Percentiles rank a stretch among this genome's conserved stretches.
Conservation (phyloP, 1,140 invertebrate species). For the Aethina tumida region DNA sequence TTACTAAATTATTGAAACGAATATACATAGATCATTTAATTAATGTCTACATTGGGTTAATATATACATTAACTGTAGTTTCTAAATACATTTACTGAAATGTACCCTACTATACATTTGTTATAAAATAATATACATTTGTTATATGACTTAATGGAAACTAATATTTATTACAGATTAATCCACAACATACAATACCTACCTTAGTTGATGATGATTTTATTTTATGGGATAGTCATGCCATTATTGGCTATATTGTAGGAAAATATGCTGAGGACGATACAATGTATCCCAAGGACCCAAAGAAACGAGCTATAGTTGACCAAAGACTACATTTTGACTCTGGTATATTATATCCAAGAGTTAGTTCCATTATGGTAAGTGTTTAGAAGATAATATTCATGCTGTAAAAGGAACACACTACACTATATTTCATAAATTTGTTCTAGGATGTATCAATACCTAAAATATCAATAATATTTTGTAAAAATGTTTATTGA, state of each 20-base stretch:
- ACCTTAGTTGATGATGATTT: conserved; percentile 55
- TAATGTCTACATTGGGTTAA: too few species aligned
- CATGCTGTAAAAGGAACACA: background rate
- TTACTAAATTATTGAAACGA: too few species aligned
- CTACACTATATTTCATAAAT: background rate
- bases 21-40: too few species aligned
- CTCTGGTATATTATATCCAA: conserved; percentile 39
- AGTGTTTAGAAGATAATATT: conserved; percentile 18
- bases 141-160: background rate
- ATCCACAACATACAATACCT: conserved; percentile 59
- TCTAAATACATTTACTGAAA: too few species aligned
- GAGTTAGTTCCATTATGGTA: conserved; percentile 32
- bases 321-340: conserved; percentile 44
- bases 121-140: background rate
- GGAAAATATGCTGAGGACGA: conserved; percentile 47
- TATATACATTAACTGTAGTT: too few species aligned
- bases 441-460: background rate
- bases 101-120: too few species aligned
- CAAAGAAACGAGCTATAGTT: conserved; percentile 42
- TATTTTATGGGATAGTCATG: conserved; percentile 48
- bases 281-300: conserved; percentile 47
- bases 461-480: background rate
- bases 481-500: background rate
- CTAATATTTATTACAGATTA: conserved; percentile 35
- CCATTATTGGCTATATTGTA: conserved; percentile 45